phyloP scores from a whole-genome alignment of 1,140 invertebrate species.

The Dendrolimus punctatus region DNA sequence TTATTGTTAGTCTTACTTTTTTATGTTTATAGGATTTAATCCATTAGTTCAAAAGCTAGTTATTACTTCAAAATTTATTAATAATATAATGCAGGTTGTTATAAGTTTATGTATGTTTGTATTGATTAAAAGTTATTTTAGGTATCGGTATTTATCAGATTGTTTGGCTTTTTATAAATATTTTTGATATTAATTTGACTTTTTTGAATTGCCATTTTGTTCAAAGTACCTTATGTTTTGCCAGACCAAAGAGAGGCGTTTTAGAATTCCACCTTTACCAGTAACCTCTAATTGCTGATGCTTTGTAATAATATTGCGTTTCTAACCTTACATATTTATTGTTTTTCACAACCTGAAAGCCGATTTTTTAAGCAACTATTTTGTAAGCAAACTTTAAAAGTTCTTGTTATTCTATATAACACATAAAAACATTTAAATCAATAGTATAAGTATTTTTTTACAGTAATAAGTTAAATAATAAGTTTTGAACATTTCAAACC shows the following conservation, averaged over 20 bases:
- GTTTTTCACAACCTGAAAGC: conserved; percentile 13
- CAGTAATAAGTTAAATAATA: too few relatives aligned
- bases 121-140: conserved; percentile 3
- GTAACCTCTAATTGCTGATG: conserved; percentile 8
- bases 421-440: too few relatives aligned
- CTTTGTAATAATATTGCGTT: conserved; percentile 16
- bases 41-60: conserved; percentile 29
- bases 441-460: too few relatives aligned
- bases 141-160: conserved; percentile 18
- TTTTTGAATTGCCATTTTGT: not conserved
- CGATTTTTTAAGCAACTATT: conserved; percentile 10
- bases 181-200: conserved; percentile 7
- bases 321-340: conserved; percentile 6
- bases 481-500: too few relatives aligned
- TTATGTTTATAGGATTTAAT: conserved; percentile 48
- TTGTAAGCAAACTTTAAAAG: conserved; percentile 1
- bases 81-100: conserved; percentile 7
- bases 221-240: conserved; percentile 9
- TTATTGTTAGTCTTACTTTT: conserved; percentile 37
- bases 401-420: too few relatives aligned
- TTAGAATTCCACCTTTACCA: conserved; percentile 10
- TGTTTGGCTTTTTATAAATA: conserved; percentile 13
- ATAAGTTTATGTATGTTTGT: too few relatives aligned
- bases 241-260: conserved; percentile 34
- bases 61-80: conserved; percentile 23